Evolutionary conservation across 2,797 vertebrate genomes (phyloP).

Genomic region (Periparus ater): DNA sequence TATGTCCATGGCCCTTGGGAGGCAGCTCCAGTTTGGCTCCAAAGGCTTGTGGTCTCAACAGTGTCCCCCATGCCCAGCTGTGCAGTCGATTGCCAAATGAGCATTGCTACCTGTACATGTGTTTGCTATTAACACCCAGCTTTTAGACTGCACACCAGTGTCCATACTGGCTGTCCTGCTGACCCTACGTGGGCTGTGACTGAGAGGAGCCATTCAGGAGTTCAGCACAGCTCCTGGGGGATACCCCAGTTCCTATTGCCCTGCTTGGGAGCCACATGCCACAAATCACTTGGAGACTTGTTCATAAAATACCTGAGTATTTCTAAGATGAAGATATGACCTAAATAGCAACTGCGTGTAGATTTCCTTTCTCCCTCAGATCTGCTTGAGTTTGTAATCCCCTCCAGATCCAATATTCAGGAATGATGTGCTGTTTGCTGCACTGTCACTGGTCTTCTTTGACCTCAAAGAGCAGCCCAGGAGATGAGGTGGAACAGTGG

Average conservation of each 20-base stretch:
- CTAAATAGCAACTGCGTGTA: neutral
- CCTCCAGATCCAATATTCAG: neutral
- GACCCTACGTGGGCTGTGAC: neutral
- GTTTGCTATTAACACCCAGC: neutral
- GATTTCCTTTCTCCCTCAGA: conserved; percentile 10
- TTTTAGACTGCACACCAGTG: neutral
- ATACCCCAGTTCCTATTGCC: accelerated
- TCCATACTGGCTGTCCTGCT: accelerated
- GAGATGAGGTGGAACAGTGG: neutral
- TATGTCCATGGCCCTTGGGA: neutral
- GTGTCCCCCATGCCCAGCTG: neutral
- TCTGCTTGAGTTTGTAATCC: neutral
- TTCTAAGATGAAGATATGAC: neutral
- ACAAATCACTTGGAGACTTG: neutral
- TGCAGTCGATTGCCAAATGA: neutral
- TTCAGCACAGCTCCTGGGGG: accelerated
- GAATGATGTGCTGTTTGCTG: neutral
- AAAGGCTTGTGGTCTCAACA: neutral
- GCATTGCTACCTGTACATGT: neutral
- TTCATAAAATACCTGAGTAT: neutral
- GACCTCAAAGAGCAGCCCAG: neutral
- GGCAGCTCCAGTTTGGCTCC: neutral
- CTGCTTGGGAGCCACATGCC: neutral
- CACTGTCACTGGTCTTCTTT: neutral
- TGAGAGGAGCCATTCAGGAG: neutral